Base-by-base conservation (phyloP, 2,113 vertebrate species). In the Larimichthys crocea region DNA sequence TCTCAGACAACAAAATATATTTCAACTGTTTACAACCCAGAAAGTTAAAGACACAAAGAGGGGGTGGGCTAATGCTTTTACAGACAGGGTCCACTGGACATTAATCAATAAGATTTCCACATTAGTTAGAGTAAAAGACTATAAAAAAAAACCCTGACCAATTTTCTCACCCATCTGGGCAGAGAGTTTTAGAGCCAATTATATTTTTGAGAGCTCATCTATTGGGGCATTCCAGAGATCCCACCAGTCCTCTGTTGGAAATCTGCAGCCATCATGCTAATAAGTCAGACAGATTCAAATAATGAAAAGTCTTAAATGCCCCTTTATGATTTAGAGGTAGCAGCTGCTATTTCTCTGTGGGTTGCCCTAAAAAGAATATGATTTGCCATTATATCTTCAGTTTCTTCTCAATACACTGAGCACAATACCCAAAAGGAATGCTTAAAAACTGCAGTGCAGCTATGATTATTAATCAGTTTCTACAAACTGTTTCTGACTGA, bases 131-230 rank as follows among this genome's bases (percentile, higher is more conserved):
- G 49, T 26, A 15, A 52, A 73, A 56, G 67, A 84, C 65, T 42
- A 52, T 5, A 78, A 11, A 63, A 69, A 31, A 35, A 35, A 35
- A 35, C 44, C 19, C 10, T 42, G 35, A 49, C 16, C 35, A 65
- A 42, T 52, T 44, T 71, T 16, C 46, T 61, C 61, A 15, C 19
- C 6, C 24, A 76, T 65, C 57, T 69, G 42, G n/a, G 29, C 46
- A 42, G 24, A 61, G n/a, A 68, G 46, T 64, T 64, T 83, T 56
- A 46, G 15, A 79, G 50, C 40, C 22, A 67, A 44, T 74, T 68
- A 62, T 53, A 10, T 71, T 74, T 84, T 79, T 66, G 61, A 74
- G 60, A 56, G 63, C 67, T 70, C 69, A 70, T 76, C 68, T 62
- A 48, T 6, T 68, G 16, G 74, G 68, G 74, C 31, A 19, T 59